These are phyloP conservation scores for Spermophilus dauricus DNA, from an alignment of 2,113 vertebrate genomes.

Conservation along the genomic window DNA sequence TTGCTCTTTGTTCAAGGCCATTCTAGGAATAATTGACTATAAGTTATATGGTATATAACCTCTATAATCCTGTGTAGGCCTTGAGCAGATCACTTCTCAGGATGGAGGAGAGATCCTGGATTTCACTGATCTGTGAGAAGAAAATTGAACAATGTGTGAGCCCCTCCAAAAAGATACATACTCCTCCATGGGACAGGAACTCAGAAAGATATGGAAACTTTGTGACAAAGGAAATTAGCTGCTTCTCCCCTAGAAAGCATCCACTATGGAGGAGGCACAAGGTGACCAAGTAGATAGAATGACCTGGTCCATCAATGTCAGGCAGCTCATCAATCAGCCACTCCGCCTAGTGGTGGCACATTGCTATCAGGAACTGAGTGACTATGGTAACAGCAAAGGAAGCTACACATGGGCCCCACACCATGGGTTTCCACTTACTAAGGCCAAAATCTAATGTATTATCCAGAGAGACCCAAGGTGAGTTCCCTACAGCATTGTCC, in stretches of 20 bases:
- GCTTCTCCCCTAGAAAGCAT: too few relatives aligned
- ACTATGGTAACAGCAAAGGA: background rate
- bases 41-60: background rate
- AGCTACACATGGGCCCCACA: background rate
- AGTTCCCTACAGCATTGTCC: background rate
- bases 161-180: background rate
- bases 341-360: too few relatives aligned
- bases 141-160: background rate
- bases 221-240: rapidly evolving
- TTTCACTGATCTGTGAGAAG: background rate
- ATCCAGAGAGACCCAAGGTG: background rate
- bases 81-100: background rate
- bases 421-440: background rate
- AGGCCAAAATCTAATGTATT: background rate
- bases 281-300: background rate
- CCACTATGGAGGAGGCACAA: background rate
- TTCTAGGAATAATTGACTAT: background rate
- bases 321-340: too few relatives aligned
- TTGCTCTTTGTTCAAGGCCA: background rate
- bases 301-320: background rate
- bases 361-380: background rate
- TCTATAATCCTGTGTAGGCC: background rate
- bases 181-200: too few relatives aligned
- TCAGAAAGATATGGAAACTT: background rate
- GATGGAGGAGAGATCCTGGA: background rate